These are phyloP conservation scores for Zapornia atra DNA, from an alignment of 2,113 vertebrate genomes.

Conservation along the genomic window DNA sequence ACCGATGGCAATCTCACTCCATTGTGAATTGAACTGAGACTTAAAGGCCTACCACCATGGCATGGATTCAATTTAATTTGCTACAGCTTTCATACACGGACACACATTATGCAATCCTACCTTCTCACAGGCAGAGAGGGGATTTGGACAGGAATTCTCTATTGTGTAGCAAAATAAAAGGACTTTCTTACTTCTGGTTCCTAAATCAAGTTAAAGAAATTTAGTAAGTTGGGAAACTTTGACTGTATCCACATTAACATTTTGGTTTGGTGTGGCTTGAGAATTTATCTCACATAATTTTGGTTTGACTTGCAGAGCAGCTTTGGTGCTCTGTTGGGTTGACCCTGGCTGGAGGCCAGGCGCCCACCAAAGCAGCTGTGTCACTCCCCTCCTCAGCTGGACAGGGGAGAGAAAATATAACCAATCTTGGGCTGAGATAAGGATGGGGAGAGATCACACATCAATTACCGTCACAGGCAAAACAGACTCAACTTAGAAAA, in stretches of 20 bases:
- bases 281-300: background rate
- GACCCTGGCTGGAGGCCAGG: too few relatives aligned
- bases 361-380: too few relatives aligned
- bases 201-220: background rate
- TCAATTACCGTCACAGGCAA: too few relatives aligned
- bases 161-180: background rate
- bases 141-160: background rate
- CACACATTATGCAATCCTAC: background rate
- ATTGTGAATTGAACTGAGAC: background rate
- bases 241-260: background rate
- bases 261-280: background rate
- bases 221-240: background rate
- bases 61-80: background rate
- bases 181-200: background rate
- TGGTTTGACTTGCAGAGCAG: background rate
- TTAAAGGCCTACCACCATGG: background rate
- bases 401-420: too few relatives aligned
- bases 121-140: background rate
- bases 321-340: background rate
- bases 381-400: too few relatives aligned
- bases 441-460: too few relatives aligned
- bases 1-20: background rate
- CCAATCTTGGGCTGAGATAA: too few relatives aligned
- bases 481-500: too few relatives aligned
- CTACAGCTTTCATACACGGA: background rate